phyloP scores from a whole-genome alignment of 2,797 vertebrate genomes.

The Glyptemys insculpta region DNA sequence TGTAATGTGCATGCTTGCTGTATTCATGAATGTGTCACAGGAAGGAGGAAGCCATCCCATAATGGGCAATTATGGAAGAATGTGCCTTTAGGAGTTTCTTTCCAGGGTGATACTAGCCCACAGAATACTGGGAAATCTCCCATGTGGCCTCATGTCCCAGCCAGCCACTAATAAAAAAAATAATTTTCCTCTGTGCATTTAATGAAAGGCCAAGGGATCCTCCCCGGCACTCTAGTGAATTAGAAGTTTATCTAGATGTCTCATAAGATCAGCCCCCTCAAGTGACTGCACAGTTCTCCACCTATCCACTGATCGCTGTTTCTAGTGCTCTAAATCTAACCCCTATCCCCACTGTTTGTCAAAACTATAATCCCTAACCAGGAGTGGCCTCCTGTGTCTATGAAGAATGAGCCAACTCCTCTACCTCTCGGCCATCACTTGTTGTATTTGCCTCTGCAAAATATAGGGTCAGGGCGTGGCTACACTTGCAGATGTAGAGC shows the following conservation, averaged over 20 bases:
- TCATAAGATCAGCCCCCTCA: neutral
- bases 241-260: neutral
- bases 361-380: neutral
- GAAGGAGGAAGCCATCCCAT: neutral
- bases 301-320: neutral
- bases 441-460: neutral
- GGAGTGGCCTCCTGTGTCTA: neutral
- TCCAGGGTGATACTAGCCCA: neutral
- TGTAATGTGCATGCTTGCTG: accelerated
- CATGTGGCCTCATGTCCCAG: neutral
- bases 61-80: neutral
- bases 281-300: neutral
- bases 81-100: accelerated
- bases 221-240: neutral
- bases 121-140: neutral
- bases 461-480: accelerated
- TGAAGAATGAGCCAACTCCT: neutral
- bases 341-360: accelerated
- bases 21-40: neutral
- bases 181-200: neutral
- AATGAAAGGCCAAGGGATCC: neutral
- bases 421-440: neutral
- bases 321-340: neutral
- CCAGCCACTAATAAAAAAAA: accelerated
- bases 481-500: too few species aligned